Percentiles rank a stretch among this genome's conserved stretches.
These are phyloP conservation scores for Trinorchestia longiramus DNA, from an alignment of 1,140 invertebrate species.

Conservation along the genomic window DNA sequence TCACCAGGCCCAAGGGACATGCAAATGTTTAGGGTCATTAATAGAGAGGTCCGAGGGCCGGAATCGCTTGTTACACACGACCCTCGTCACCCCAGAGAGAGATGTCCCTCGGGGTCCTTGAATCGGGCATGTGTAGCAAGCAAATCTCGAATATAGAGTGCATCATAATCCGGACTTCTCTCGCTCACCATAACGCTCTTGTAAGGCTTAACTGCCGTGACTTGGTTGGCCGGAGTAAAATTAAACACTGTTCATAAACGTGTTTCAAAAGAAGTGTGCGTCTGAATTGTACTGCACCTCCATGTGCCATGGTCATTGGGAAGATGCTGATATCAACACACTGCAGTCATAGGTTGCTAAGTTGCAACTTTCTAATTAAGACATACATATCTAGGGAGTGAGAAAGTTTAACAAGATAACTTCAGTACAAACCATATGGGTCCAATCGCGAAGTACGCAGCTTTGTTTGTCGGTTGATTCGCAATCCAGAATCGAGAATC, in stretches of 20 bases:
- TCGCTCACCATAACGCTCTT: not conserved
- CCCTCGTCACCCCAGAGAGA: conserved; percentile 4
- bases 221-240: not conserved
- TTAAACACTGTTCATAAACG: not conserved
- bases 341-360: not conserved
- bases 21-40: conserved; percentile 45
- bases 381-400: too few species aligned
- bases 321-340: not conserved
- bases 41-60: conserved; percentile 43
- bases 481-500: too few species aligned
- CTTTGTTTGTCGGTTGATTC: too few species aligned
- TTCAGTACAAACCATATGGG: too few species aligned
- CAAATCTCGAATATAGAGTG: conserved; percentile 39
- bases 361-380: too few species aligned
- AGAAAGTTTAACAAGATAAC: too few species aligned
- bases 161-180: conserved; percentile 19
- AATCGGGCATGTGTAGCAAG: not conserved
- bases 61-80: conserved; percentile 44
- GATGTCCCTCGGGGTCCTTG: not conserved
- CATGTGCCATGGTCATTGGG: too few species aligned
- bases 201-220: not conserved
- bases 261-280: too few species aligned
- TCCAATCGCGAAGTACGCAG: too few species aligned
- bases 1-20: conserved; percentile 27
- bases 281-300: too few species aligned